Conservation (phyloP, 2,797 vertebrate genomes). For the Limosa lapponica region DNA sequence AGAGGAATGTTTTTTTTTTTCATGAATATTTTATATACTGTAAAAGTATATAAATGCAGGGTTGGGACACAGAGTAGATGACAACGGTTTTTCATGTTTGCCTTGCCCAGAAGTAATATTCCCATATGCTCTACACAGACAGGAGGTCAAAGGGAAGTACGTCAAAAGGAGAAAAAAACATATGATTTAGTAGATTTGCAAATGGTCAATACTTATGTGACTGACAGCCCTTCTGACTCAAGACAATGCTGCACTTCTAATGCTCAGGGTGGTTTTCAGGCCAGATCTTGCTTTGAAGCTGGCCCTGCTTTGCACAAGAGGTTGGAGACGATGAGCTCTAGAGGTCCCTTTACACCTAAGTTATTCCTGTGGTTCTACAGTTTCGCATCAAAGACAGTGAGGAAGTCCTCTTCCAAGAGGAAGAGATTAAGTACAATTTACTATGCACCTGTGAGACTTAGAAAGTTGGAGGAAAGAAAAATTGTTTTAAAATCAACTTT, state of each 20-base stretch:
- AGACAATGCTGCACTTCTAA: background rate
- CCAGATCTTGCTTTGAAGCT: background rate
- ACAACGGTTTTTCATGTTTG: background rate
- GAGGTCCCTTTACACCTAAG: background rate
- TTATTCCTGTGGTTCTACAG: background rate
- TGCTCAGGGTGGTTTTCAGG: background rate
- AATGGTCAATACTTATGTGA: background rate
- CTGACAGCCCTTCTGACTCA: background rate
- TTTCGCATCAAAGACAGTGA: background rate
- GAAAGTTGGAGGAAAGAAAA: slow-evolving; percentile 21
- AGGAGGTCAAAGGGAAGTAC: background rate
- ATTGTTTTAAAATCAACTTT: background rate
- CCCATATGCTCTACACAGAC: background rate
- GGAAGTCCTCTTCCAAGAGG: background rate
- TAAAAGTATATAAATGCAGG: background rate
- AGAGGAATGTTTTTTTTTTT: background rate
- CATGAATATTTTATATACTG: background rate
- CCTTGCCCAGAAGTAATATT: background rate
- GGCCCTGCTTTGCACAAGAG: background rate
- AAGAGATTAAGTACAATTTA: background rate
- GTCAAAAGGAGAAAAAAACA: background rate
- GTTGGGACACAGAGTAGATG: background rate
- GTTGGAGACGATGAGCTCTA: background rate
- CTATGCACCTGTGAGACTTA: background rate
- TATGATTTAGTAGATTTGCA: background rate